phyloP scores from a whole-genome alignment of 53 echinoderm and acorn worm genomes.

The Pentamera pediparva region DNA sequence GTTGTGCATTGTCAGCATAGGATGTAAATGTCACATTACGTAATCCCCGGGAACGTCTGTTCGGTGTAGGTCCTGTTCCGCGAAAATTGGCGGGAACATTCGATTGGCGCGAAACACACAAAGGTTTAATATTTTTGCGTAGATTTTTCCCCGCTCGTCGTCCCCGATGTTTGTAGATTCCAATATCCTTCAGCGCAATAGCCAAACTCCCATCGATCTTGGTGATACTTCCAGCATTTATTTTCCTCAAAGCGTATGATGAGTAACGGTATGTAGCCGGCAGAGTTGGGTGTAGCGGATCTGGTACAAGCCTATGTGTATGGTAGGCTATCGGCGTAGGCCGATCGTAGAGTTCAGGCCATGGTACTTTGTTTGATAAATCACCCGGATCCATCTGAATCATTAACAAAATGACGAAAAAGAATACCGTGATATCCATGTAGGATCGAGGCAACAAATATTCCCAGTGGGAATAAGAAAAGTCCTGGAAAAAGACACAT shows the following conservation, averaged over 20 bases:
- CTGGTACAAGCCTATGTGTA: not conserved
- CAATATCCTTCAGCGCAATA: not conserved
- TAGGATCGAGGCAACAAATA: not conserved
- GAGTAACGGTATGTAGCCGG: not conserved
- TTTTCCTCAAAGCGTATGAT: not conserved
- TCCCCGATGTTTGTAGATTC: not conserved
- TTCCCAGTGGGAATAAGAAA: not conserved
- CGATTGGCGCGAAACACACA: not conserved
- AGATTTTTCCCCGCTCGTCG: not conserved
- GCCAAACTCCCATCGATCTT: not conserved
- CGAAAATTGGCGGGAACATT: not conserved
- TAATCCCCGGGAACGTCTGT: slow-evolving; percentile 5
- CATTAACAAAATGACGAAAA: not conserved
- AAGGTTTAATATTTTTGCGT: not conserved
- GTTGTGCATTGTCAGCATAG: not conserved
- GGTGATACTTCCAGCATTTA: not conserved
- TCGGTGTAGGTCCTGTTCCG: not conserved
- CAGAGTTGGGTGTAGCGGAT: not conserved
- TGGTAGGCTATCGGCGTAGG: not conserved
- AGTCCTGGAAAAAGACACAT: not conserved
- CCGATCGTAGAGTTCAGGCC: not conserved
- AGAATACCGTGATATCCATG: not conserved
- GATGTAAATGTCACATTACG: not conserved
- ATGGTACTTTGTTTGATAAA: not conserved
- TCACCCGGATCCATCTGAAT: not conserved